Base-by-base conservation (phyloP, 2,113 vertebrate species). In the Leucoraja erinaceus region DNA sequence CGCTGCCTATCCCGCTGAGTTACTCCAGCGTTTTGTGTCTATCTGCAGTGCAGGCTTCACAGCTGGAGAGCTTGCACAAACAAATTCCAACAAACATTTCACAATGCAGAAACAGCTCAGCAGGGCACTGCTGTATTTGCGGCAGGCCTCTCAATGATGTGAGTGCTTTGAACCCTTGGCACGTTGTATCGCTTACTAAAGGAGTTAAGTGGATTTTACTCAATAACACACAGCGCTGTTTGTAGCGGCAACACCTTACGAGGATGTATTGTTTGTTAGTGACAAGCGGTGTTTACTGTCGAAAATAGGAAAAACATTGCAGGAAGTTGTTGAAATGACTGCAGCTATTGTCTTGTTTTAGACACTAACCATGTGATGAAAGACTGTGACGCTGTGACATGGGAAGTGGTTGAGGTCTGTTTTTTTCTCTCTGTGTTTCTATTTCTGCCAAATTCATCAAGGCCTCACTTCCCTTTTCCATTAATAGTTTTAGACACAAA, bases 381-480 rank as follows among this genome's bases (percentile, higher is more conserved):
- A 63, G 38, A 10, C 59, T 63, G 59, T 86, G 83, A 86, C 56
- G 83, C 63, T 59, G 28, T 14, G 25, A 14, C 59, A n/a, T 77
- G 75, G 75, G 61, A 86, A 88, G 83, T 31, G 83, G 83, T 88
- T 88, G 83, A 88, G 61, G 59, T 88, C 70, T 20, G 18, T 72
- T 72, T 72, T 66, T 88, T 88, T 88, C 28, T 84, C 56, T 61
- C 56, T 66, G 5, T 63, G 14, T 63, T 88, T 63, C 83, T 88
- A 88, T 88, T 88, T 83, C 78, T 81, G 78, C 38, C 31, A n/a
- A 63, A 66, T 14, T 88, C n/a, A n/a, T 88, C 59, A 63, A 63
- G 83, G 14, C 83, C 83, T 88, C 59, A 88, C 56, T 88, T 88
- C 83, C 83, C 38, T 88, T 63, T 88, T 88, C 83, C 83, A 88